Evolutionary conservation across 2,113 vertebrate genomes (phyloP).

Genomic region (Echinops telfairi): DNA sequence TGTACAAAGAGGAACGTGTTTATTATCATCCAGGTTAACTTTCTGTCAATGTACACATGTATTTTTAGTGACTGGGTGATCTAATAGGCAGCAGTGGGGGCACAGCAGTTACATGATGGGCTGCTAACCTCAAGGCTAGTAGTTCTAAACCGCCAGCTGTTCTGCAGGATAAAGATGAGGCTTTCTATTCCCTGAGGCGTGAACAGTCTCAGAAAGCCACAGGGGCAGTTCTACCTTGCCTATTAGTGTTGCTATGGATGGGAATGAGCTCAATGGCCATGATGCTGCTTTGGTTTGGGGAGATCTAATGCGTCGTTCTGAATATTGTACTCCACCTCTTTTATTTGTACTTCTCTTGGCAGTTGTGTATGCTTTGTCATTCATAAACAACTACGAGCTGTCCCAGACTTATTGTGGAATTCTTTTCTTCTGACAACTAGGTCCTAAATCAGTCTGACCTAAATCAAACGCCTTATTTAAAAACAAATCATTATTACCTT

Average conservation of each 20-base stretch:
- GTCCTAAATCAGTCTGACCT: neutral
- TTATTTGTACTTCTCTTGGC: neutral
- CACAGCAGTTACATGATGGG: too few relatives aligned
- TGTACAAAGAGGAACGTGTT: neutral
- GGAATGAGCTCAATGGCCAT: too few relatives aligned
- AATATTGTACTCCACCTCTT: neutral
- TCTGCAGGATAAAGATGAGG: too few relatives aligned
- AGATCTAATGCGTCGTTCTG: neutral
- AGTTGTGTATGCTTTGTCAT: neutral
- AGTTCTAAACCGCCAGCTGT: too few relatives aligned
- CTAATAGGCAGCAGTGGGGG: neutral
- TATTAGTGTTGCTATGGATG: too few relatives aligned
- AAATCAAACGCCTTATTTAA: neutral
- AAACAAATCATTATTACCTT: neutral
- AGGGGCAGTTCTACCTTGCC: too few relatives aligned
- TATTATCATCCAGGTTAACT: neutral
- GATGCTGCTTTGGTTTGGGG: neutral
- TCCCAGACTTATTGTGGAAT: neutral
- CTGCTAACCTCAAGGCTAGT: too few relatives aligned
- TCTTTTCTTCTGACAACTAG: neutral
- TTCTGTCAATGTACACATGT: constrained; percentile 30
- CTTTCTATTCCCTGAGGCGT: too few relatives aligned
- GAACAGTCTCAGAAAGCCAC: too few relatives aligned
- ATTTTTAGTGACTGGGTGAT: constrained; percentile 50
- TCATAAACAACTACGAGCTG: neutral